Percentiles rank a stretch among this genome's conserved stretches.
These are phyloP conservation scores for Archilochus colubris DNA, from an alignment of 2,113 vertebrate genomes.

Conservation along the genomic window DNA sequence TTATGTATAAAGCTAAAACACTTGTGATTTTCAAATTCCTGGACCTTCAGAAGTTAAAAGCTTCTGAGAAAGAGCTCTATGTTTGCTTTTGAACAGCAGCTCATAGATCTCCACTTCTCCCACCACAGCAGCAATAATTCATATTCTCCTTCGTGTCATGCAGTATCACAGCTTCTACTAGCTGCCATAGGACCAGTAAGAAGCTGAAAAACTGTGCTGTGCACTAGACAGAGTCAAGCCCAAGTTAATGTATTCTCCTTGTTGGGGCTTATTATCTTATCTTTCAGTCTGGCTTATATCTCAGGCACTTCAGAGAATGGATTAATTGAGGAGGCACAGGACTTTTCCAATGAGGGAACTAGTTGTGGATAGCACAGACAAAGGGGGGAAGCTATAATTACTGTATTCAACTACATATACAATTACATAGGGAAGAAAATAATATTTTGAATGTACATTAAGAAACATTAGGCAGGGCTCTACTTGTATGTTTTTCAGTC, in stretches of 20 bases:
- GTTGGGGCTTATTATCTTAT: not conserved
- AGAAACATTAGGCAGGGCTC: not conserved
- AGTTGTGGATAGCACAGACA: not conserved
- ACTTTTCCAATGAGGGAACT: not conserved
- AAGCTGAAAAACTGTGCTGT: not conserved
- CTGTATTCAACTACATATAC: not conserved
- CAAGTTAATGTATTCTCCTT: not conserved
- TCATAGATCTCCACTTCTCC: not conserved
- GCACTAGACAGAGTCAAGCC: not conserved
- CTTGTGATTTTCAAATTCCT: not conserved
- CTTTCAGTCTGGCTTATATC: not conserved
- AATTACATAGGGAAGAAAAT: not conserved
- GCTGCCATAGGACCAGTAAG: not conserved
- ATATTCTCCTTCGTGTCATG: fast-evolving
- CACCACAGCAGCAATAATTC: not conserved
- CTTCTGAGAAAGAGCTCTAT: not conserved
- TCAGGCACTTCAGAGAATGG: not conserved
- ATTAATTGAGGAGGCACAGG: not conserved
- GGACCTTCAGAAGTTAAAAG: not conserved
- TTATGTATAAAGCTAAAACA: not conserved
- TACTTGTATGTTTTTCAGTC: not conserved
- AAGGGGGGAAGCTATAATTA: not conserved
- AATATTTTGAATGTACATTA: not conserved
- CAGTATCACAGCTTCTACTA: not conserved
- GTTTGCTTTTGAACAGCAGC: not conserved